Evolutionary conservation across 2,113 vertebrate genomes (phyloP), one percentile per base, ranked within the genome.

Genomic region (Haemorhous mexicanus): DNA sequence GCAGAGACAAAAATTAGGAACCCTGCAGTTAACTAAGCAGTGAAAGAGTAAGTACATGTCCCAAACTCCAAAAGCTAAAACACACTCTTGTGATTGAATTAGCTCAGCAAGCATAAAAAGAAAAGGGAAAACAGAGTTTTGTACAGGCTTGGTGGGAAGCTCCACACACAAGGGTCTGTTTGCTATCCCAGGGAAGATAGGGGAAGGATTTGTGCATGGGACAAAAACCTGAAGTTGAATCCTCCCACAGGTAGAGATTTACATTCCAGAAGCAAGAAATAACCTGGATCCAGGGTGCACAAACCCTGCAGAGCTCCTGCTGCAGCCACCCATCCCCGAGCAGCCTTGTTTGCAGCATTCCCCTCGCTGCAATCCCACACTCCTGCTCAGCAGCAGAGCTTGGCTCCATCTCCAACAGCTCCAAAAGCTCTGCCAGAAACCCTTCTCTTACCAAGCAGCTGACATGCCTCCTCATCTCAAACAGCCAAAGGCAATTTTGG

Each of bases 341-440:
- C 1, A 11, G 68, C 53, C 13, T 46, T 21, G 47, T 6, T 43
- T 44, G 43, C 43, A 43, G 6, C 11, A 1, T 4, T 66, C 15
- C 49, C 91, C 24, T n/a, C 0, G 1, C 70, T n/a, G 72, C 55
- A 28, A 22, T 22, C 72, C 63, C 0, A 0, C 53, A 0, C 32
- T 66, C 44, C 13, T 23, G 46, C 64, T 59, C 56, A 26, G 49
- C 64, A 46, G 37, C 55, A 35, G 16, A n/a, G 64, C 19, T 0
- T 0, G 59, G 5, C 11, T 44, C 1, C 13, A 50, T 7, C 43
- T 59, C 76, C 79, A 88, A 0, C 46, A 17, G 43, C 30, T 67
- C 87, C 72, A 61, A 59, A 22, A 78, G 69, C 64, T 30, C 21
- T 22, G 23, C 69, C 39, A 47, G 4, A 32, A 63, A 30, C 39